A percentile compares a stretch with the other conserved stretches of the same genome.
These are phyloP conservation scores for Aspiorhynchus laticeps DNA, from an alignment of 2,113 vertebrate genomes.

Conservation along the genomic window DNA sequence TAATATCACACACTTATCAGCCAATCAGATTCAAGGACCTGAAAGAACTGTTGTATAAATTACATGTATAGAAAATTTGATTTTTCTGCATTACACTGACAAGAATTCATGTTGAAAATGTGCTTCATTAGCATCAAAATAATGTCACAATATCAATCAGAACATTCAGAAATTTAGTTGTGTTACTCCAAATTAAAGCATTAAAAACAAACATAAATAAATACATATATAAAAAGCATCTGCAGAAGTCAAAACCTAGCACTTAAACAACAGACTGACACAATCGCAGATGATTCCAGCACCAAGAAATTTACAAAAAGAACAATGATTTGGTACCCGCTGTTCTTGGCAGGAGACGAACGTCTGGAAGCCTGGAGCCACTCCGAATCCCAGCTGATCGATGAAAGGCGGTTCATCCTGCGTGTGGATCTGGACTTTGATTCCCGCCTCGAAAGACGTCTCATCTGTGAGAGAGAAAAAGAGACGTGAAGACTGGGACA, in stretches of 20 bases:
- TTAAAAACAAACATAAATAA: neutral
- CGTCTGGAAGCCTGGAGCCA: constrained; percentile 97
- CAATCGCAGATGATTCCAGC: neutral
- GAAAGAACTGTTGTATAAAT: too few species aligned
- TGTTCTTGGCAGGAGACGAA: constrained; percentile 99
- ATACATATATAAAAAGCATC: neutral
- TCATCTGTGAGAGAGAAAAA: constrained; percentile 79
- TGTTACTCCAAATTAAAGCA: neutral
- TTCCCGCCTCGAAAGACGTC: constrained; percentile 96
- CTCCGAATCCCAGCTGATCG: constrained; percentile 97
- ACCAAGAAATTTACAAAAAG: constrained; percentile 10
- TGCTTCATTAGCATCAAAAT: neutral
- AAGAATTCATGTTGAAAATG: neutral
- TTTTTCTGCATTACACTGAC: neutral
- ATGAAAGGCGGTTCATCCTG: constrained; percentile 97
- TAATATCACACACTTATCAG: too few species aligned
- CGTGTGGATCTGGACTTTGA: constrained; percentile 99
- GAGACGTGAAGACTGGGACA: constrained; percentile 44
- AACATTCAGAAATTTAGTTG: neutral
- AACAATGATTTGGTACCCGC: constrained; percentile 75
- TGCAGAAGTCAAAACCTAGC: neutral
- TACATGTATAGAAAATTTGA: neutral
- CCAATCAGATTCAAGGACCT: too few species aligned
- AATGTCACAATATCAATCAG: neutral
- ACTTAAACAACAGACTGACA: neutral